A percentile compares a stretch with the other conserved stretches of the same genome.
Evolutionary conservation across 1,140 invertebrate species (phyloP).

Genomic region (Drosophila ironensis): DNA sequence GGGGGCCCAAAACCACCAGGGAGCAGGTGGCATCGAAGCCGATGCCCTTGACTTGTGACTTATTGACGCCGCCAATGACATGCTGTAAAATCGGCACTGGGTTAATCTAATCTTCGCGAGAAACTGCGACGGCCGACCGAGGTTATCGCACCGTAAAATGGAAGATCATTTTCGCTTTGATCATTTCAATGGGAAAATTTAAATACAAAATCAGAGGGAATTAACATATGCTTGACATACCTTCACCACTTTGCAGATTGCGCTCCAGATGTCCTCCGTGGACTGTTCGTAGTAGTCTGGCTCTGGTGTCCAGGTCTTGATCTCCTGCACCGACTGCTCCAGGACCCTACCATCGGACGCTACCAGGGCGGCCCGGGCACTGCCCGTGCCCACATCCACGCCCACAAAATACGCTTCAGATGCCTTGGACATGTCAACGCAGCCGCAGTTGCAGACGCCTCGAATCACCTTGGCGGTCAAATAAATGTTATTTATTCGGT

Average conservation of each 20-base stretch:
- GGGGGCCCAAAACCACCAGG: conserved; percentile 90
- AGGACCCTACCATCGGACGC: conserved; percentile 86
- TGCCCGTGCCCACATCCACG: conserved; percentile 96
- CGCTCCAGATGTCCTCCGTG: conserved; percentile 94
- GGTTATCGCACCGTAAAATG: conserved; percentile 9
- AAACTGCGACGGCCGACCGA: conserved; percentile 8
- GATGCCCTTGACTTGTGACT: conserved; percentile 88
- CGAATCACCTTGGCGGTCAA: conserved; percentile 55
- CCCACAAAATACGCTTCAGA: conserved; percentile 88
- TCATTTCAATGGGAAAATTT: background rate
- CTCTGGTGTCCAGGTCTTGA: conserved; percentile 90
- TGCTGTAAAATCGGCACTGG: conserved; percentile 82
- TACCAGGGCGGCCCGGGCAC: conserved; percentile 92
- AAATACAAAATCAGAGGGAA: no score
- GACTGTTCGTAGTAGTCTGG: conserved; percentile 95
- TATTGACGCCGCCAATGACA: conserved; percentile 84
- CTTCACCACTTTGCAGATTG: conserved; percentile 77
- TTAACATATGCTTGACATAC: no score
- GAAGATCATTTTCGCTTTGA: background rate
- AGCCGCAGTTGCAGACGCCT: conserved; percentile 8
- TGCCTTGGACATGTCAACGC: conserved; percentile 12
- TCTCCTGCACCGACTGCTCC: conserved; percentile 85
- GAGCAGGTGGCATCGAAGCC: conserved; percentile 99
- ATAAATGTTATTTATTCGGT: conserved; percentile 64
- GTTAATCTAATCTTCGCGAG: conserved; percentile 62